A percentile compares a stretch with the other conserved stretches of the same genome.
Evolutionary conservation across 2,888 invertebrate species (phyloP).

Genomic region (Pediacus dermestoides): DNA sequence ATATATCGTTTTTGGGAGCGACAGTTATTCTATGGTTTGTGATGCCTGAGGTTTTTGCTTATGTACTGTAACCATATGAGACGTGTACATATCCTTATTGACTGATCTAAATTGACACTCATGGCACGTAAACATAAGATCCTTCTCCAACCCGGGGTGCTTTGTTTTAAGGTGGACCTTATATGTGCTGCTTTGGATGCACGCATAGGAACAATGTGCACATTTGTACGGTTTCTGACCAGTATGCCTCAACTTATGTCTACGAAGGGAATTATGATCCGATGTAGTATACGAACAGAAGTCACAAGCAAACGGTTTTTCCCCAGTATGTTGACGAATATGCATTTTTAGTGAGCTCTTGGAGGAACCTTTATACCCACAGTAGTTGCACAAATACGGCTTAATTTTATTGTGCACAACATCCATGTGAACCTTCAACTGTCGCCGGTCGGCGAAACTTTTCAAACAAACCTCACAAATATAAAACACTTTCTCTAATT

Average conservation of each 20-base stretch:
- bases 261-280: constrained; percentile 77
- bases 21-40: too few relatives aligned
- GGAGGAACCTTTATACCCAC: constrained; percentile 64
- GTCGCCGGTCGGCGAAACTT: constrained; percentile 54
- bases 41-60: constrained; percentile 47
- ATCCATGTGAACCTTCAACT: constrained; percentile 56
- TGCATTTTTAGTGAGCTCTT: constrained; percentile 66
- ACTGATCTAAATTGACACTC: constrained; percentile 63
- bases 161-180: constrained; percentile 74
- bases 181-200: constrained; percentile 76
- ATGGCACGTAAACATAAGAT: constrained; percentile 60
- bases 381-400: constrained; percentile 64
- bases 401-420: constrained; percentile 66
- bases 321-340: constrained; percentile 68
- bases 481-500: constrained; percentile 33
- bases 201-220: constrained; percentile 72
- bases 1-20: too few relatives aligned
- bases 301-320: constrained; percentile 75
- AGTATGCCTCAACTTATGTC: constrained; percentile 75
- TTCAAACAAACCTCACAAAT: constrained; percentile 60
- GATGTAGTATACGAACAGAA: constrained; percentile 68
- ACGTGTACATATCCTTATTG: constrained; percentile 59
- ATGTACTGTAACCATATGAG: constrained; percentile 55
- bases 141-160: constrained; percentile 67
- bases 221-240: constrained; percentile 75